Base-by-base conservation (phyloP, 2,113 vertebrate species). In the Columba janthina region DNA sequence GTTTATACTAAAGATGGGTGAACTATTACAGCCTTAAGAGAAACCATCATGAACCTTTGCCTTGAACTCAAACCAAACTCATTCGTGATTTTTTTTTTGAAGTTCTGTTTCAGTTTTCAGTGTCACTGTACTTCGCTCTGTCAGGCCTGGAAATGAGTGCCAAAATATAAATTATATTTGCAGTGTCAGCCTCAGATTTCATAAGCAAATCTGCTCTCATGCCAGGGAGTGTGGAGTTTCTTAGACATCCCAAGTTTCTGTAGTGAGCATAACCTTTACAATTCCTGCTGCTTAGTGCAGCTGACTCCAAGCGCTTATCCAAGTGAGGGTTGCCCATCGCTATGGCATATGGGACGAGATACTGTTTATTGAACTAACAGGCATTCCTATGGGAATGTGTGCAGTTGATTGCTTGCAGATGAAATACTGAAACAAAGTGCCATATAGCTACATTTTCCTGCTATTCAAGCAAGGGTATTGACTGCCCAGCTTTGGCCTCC, bases 1-100 rank as follows among this genome's bases (percentile, higher is more conserved):
- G 93, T 93, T 97, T 97, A 93, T 89, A 75, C 54, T 92, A 67
- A 88, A 90, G 62, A 42, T 95, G 90, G 67, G 62, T 86, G 72
- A 95, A 64, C 64, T 32, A 57, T 77, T 88, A 85, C 44, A 93
- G 67, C 74, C 65, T 50, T 64, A 74, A 75, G 69, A 91, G 58
- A 89, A 93, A 78, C 56, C 38, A 54, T 65, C 15, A 4, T 65
- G 84, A 93, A 94, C 91, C 56, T 95, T 91, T 94, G 92, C 90
- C 79, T 82, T 90, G 73, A 95, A 93, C 54, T 90, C 67, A 77
- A 73, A 93, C 34, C 58, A 85, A 91, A 69, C 70, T 61, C 17
- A 54, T 65, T 60, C 48, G 29, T 84, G 85, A 67, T 60, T 91
- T 46, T 46, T 44, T 38, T 44, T 94, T 64, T 54, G 29, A 92